These are phyloP conservation scores for Saturnia japonica DNA, from an alignment of 2,888 invertebrate species.

Conservation along the genomic window DNA sequence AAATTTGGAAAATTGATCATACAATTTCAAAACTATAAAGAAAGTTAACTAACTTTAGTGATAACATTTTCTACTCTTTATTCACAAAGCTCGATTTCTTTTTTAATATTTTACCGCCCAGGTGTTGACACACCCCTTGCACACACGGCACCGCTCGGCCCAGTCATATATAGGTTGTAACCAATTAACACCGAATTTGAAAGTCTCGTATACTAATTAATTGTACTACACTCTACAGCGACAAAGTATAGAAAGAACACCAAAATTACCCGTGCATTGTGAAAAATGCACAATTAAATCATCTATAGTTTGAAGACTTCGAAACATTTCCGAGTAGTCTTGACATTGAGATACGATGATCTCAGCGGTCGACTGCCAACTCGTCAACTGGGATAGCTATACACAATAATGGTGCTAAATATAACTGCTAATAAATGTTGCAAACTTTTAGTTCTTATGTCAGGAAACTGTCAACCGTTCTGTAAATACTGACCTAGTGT, in stretches of 20 bases:
- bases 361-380: conserved; percentile 30
- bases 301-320: conserved; percentile 3
- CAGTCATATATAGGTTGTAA: too few species aligned
- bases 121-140: too few species aligned
- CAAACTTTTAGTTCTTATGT: conserved; percentile 21
- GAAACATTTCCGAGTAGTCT: conserved; percentile 37
- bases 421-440: conserved; percentile 24
- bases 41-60: too few species aligned
- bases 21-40: too few species aligned
- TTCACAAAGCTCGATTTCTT: too few species aligned
- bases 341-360: conserved; percentile 47
- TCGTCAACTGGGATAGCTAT: conserved; percentile 39
- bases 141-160: too few species aligned
- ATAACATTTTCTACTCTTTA: too few species aligned
- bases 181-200: too few species aligned
- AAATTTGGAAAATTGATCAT: too few species aligned
- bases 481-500: neutral
- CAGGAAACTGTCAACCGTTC: conserved; percentile 17
- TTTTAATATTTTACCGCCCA: too few species aligned
- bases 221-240: neutral
- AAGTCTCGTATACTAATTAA: too few species aligned
- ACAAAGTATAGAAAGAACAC: neutral
- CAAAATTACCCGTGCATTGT: neutral
- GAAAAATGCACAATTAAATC: conserved; percentile 2
- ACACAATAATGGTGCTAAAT: conserved; percentile 51